phyloP scores from a whole-genome alignment of 2,113 vertebrate species.

The Struthidea cinerea region DNA sequence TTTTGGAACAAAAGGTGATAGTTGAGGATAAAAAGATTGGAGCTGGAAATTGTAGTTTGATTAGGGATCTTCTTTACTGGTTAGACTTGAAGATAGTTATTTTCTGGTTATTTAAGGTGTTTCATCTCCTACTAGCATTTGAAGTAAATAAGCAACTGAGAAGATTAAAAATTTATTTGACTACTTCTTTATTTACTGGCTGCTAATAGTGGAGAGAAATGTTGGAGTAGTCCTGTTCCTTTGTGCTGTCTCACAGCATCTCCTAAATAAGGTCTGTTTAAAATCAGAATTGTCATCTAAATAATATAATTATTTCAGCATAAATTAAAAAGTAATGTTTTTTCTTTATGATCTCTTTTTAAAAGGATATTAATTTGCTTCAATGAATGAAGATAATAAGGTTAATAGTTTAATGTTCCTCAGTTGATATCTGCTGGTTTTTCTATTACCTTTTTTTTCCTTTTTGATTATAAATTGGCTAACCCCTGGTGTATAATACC shows the following conservation, averaged over 20 bases:
- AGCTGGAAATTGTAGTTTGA: not conserved
- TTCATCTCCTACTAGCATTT: not conserved
- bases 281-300: conserved; percentile 21
- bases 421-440: conserved; percentile 48
- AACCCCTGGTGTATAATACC: conserved; percentile 59
- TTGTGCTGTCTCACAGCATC: not conserved
- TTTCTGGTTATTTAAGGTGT: not conserved
- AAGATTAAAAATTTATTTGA: not conserved
- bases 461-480: conserved; percentile 66
- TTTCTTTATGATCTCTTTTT: conserved; percentile 39
- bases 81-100: not conserved
- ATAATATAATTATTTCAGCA: conserved; percentile 27
- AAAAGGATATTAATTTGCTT: conserved; percentile 59
- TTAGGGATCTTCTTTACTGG: not conserved
- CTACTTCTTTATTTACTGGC: not conserved
- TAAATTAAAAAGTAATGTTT: conserved; percentile 31
- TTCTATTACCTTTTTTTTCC: conserved; percentile 60
- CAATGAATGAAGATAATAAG: conserved; percentile 63
- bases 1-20: not conserved
- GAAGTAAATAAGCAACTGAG: not conserved
- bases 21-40: not conserved
- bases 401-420: conserved; percentile 66
- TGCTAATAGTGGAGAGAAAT: not conserved
- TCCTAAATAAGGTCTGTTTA: conserved; percentile 1
- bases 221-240: not conserved